These are phyloP conservation scores for Spea hammondii DNA, from an alignment of 2,797 vertebrate genomes.

Conservation along the genomic window DNA sequence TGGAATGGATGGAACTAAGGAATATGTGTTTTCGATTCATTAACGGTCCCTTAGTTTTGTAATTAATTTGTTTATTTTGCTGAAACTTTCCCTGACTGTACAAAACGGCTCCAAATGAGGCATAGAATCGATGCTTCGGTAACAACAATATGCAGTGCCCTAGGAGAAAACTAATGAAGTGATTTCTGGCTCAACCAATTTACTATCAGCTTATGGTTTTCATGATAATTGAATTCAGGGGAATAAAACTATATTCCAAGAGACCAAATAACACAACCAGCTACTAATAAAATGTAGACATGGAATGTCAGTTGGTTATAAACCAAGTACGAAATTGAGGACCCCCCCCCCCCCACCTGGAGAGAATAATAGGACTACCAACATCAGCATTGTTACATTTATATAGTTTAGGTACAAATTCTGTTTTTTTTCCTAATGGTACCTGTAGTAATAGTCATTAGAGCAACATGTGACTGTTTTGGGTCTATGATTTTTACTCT, in stretches of 20 bases:
- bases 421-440: too few relatives aligned
- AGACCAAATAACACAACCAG: background rate
- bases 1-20: too few relatives aligned
- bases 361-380: too few relatives aligned
- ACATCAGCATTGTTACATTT: too few relatives aligned
- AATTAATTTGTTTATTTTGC: constrained; percentile 50
- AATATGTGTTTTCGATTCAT: background rate
- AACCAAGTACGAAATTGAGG: too few relatives aligned
- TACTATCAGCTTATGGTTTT: constrained; percentile 7
- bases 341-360: too few relatives aligned
- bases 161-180: constrained; percentile 38
- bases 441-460: too few relatives aligned
- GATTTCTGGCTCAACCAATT: constrained; percentile 11
- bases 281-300: background rate
- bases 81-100: constrained; percentile 48
- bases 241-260: constrained; percentile 3
- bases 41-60: constrained; percentile 40
- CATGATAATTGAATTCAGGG: constrained; percentile 8
- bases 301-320: too few relatives aligned
- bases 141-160: constrained; percentile 33
- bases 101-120: constrained; percentile 43
- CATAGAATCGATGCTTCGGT: constrained; percentile 22
- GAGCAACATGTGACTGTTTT: too few relatives aligned
- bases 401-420: too few relatives aligned
- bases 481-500: too few relatives aligned